phyloP scores from a whole-genome alignment of 2,113 vertebrate species.

The Pavo muticus region DNA sequence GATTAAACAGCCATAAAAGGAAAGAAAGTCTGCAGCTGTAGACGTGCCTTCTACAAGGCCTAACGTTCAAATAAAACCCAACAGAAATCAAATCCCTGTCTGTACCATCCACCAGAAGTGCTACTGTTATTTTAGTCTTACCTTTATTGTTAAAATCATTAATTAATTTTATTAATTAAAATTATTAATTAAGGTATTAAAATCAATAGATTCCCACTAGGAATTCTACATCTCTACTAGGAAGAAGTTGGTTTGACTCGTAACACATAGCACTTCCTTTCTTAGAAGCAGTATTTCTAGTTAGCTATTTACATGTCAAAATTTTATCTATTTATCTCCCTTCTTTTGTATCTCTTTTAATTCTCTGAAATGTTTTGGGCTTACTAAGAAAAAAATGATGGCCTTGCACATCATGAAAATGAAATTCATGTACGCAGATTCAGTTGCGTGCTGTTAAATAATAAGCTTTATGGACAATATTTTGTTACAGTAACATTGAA shows the following conservation, averaged over 20 bases:
- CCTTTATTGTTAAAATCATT: neutral
- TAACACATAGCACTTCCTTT: neutral
- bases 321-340: neutral
- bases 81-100: neutral
- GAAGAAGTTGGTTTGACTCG: neutral
- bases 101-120: neutral
- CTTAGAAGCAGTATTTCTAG: neutral
- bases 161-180: no score
- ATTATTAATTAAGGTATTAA: neutral
- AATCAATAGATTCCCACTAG: neutral
- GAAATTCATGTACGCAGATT: neutral
- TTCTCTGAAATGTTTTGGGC: neutral
- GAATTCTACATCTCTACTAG: neutral
- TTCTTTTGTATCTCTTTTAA: neutral
- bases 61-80: neutral
- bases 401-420: neutral
- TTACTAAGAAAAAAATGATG: neutral
- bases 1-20: neutral
- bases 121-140: neutral
- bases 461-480: neutral
- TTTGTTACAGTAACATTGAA: neutral
- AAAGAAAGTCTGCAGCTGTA: neutral
- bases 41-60: neutral
- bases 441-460: neutral
- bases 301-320: neutral